Evolutionary conservation across 1,140 invertebrate genomes (phyloP), one percentile per base, ranked within the genome.

Genomic region (Venustaconcha ellipsiformis): DNA sequence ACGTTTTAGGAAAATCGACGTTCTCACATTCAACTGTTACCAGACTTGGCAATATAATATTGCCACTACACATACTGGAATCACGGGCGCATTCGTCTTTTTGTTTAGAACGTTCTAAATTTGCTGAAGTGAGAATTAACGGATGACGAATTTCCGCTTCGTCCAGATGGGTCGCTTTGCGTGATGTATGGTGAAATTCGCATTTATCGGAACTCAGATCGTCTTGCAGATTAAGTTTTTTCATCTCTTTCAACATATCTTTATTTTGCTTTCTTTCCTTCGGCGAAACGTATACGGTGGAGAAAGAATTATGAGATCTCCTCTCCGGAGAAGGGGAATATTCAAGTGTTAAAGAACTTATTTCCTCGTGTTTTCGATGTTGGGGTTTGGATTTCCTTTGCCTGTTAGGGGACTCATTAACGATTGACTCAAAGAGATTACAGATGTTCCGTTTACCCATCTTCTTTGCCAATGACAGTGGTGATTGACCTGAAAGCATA

Each of bases 281-380:
- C 63, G 15, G 63, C 20, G 60, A 63, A 59, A 64, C 59, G 63
- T 59, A 65, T n/a, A 67, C 60, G 11, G 56, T 55, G 12, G 26
- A 14, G 0, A 67, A 68, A 26, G 55, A 2, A 64, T 64, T 63
- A 18, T 67, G 55, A 18, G 3, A 55, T 15, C 67, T 56, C 20
- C 73, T 30, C 48, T 76, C 69, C 5, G 74, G 68, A n/a, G 74
- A 71, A 3, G 74, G 69, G 23, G 74, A 76, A 64, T 76, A 70
- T 13, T 48, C 62, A 11, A 63, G 68, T 23, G 74, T 62, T 67
- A 76, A 69, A 59, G 66, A n/a, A 20, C 58, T 65, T 55, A 48
- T 48, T 15, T n/a, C 18, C 37, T 48, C 8, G 59, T 67, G 62
- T 17, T 70, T 56, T 58, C 64, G 67, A 60, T 71, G 66, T 48